These are phyloP conservation scores for Bembecia ichneumoniformis DNA, from an alignment of 2,888 invertebrate species.

Conservation along the genomic window DNA sequence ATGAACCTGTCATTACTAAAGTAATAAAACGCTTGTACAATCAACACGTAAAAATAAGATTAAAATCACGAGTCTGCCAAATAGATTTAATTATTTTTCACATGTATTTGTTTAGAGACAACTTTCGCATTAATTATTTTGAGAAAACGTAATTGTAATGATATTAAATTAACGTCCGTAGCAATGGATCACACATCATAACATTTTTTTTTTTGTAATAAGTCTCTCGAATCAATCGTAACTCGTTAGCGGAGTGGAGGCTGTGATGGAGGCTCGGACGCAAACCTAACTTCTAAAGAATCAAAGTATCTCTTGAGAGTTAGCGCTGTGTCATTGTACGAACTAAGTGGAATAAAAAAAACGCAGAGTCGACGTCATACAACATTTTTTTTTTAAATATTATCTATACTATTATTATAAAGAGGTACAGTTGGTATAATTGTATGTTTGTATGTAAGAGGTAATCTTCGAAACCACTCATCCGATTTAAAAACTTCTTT, in stretches of 20 bases:
- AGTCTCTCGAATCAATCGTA: slow-evolving; percentile 47
- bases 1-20: too few relatives aligned
- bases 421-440: too few relatives aligned
- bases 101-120: background rate
- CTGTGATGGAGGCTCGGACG: slow-evolving; percentile 22
- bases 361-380: slow-evolving; percentile 16
- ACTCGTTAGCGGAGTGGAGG: slow-evolving; percentile 50
- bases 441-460: too few relatives aligned
- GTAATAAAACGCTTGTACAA: too few relatives aligned
- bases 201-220: background rate
- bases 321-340: slow-evolving; percentile 64
- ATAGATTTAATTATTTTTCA: background rate
- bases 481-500: too few relatives aligned
- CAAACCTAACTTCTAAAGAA: slow-evolving; percentile 57
- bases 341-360: slow-evolving; percentile 32
- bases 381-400: background rate
- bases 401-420: background rate
- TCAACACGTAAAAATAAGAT: too few relatives aligned
- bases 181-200: background rate
- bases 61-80: too few relatives aligned
- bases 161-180: background rate
- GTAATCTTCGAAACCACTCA: too few relatives aligned
- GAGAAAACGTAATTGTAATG: background rate
- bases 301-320: slow-evolving; percentile 63
- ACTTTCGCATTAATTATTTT: background rate